Conservation (phyloP, 2,797 vertebrate species). For the Arrhamphus sclerolepis region DNA sequence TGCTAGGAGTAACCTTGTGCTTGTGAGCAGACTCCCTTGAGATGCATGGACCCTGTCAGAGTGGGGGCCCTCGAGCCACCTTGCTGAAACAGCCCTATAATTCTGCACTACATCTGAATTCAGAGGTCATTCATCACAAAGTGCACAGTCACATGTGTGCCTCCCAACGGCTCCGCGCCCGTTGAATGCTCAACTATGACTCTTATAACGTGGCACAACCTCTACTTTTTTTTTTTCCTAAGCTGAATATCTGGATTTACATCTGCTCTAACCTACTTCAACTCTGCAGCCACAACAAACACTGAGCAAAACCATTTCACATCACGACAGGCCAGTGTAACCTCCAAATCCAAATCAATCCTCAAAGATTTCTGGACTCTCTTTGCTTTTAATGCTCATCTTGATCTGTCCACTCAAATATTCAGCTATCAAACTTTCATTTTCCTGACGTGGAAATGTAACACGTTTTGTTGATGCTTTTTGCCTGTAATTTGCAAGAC, state of each 20-base stretch:
- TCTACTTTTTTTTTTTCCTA: neutral
- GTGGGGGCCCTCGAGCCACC: constrained; percentile 45
- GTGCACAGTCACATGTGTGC: constrained; percentile 42
- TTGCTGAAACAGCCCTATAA: constrained; percentile 35
- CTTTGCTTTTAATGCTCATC: no score
- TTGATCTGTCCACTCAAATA: no score
- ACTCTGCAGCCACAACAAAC: no score
- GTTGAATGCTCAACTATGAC: constrained; percentile 9
- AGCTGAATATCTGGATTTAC: constrained; percentile 18
- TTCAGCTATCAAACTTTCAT: no score
- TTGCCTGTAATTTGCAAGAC: no score
- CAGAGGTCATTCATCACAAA: constrained; percentile 58
- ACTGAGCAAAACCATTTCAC: no score
- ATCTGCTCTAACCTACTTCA: constrained; percentile 6
- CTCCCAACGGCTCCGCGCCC: constrained; percentile 18
- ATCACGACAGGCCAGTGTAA: no score
- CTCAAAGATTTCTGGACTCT: no score
- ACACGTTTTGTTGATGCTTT: no score
- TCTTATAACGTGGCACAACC: constrained; percentile 20
- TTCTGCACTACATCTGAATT: constrained; percentile 59
- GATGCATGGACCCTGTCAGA: constrained; percentile 71
- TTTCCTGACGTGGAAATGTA: no score
- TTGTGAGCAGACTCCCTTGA: constrained; percentile 47
- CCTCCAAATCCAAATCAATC: no score
- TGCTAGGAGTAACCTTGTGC: constrained; percentile 48